Base-by-base conservation (phyloP, 92 coral and sea anemone genomes). In the Ricordea florida region DNA sequence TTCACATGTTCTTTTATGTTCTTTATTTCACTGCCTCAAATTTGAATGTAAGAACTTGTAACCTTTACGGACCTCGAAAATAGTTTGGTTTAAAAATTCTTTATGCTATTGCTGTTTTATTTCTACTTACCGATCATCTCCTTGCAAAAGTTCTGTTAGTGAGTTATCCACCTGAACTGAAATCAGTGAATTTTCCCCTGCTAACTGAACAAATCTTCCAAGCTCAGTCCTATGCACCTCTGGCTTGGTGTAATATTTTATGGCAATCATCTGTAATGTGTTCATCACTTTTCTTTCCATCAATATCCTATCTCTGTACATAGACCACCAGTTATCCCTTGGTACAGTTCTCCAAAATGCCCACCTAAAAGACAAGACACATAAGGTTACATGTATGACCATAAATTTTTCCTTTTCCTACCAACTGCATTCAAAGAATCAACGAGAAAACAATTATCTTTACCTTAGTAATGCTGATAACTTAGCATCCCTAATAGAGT, bases 211-310 rank as follows among this genome's bases (percentile, higher is more conserved):
- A 25, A 81, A 41, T 16, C 51, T 43, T 13, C 57, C 62, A 43
- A 76, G 85, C 50, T 87, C 72, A 9, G 65, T 82, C 18, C 69
- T 60, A 26, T 65, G 69, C 5, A 91, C 88, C 32, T 83, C 97
- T 21, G 75, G 35, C 37, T 84, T 91, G 8, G 76, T 51, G 62
- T 84, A 82, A 72, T 59, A 74, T 10, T 91, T 82, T 65, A 10
- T 45, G 34, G 93, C 56, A 30, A 88, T 55, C 41, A 41, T 69
- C 26, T 73, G 71, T 34, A 91, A 33, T 27, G 86, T 49, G 31
- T 28, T 9, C 24, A 57, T 24, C 3, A 91, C 30, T 60, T 84
- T 80, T 10, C 16, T 46, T 10, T 87, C 93, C 33, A 63, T 63
- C 27, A 76, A 24, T n/a, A 83, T 33, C 38, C 97, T 62, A n/a